Conservation (phyloP, 35 echinoderm and acorn worm genomes). For the Patiria miniata region DNA sequence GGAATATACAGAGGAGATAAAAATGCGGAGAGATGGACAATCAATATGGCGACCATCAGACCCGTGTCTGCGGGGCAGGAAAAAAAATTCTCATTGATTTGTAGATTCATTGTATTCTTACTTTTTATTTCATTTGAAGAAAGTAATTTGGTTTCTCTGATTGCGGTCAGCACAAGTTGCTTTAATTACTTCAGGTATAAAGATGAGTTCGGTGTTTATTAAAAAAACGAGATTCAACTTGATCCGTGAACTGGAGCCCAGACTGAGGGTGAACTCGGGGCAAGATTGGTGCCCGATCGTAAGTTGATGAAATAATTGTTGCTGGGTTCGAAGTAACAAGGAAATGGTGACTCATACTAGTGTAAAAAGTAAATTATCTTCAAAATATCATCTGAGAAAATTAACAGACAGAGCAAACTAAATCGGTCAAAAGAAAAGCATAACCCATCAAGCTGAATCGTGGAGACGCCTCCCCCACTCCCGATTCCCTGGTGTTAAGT, state of each 20-base stretch:
- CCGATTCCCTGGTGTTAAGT: too few relatives aligned
- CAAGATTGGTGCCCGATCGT: background rate
- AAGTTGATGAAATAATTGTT: background rate
- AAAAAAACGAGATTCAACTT: background rate
- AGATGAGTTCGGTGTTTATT: background rate
- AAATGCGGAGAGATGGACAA: background rate
- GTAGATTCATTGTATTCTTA: background rate
- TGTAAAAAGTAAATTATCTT: too few relatives aligned
- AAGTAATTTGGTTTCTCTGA: background rate
- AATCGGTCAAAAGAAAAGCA: too few relatives aligned
- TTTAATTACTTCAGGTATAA: background rate
- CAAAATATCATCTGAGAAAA: too few relatives aligned
- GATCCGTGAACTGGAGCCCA: background rate
- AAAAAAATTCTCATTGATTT: background rate
- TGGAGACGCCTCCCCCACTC: too few relatives aligned
- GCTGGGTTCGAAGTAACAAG: too few relatives aligned
- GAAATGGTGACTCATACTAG: too few relatives aligned
- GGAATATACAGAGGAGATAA: background rate
- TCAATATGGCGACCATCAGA: constrained; percentile 12
- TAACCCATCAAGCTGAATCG: too few relatives aligned
- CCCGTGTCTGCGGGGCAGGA: background rate
- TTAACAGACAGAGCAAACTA: too few relatives aligned
- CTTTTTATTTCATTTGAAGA: background rate
- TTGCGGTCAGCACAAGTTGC: background rate
- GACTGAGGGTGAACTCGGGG: background rate